These are phyloP conservation scores for Manacus vitellinus DNA, from an alignment of 2,113 vertebrate genomes.

Conservation along the genomic window DNA sequence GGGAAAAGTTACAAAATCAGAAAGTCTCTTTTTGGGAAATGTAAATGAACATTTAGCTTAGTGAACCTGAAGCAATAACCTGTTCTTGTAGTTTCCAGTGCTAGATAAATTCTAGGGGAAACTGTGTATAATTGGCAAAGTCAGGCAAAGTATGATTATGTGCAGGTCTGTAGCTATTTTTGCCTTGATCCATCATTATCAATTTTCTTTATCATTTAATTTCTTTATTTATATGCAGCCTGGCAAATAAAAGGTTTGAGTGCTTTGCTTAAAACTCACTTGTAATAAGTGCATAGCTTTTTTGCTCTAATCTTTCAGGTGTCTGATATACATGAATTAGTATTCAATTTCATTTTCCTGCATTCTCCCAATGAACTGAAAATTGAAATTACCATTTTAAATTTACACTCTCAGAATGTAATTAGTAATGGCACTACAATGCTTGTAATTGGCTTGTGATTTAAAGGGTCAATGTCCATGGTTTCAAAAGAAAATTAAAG, in stretches of 20 bases:
- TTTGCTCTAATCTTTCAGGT: conserved; percentile 59
- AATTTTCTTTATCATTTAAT: conserved; percentile 54
- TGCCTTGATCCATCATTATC: conserved; percentile 41
- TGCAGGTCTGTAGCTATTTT: conserved; percentile 8
- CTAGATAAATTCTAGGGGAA: not conserved
- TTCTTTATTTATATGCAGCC: conserved; percentile 63
- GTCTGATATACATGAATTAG: conserved; percentile 62
- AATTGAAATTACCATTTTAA: conserved; percentile 74
- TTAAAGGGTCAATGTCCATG: conserved; percentile 62
- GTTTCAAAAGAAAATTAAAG: conserved; percentile 59
- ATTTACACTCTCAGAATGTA: conserved; percentile 63
- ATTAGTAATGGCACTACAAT: conserved; percentile 68
- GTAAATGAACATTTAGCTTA: not conserved
- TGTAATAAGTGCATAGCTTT: conserved; percentile 41
- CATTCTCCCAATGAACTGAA: conserved; percentile 63
- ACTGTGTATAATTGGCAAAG: not conserved
- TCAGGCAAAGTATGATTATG: not conserved
- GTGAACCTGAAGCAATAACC: not conserved
- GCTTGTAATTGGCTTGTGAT: conserved; percentile 61
- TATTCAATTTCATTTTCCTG: conserved; percentile 65
- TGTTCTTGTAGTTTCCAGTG: not conserved
- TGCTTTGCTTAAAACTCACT: conserved; percentile 50
- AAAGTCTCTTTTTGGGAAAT: not conserved
- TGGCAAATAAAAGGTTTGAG: conserved; percentile 49
- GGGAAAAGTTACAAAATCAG: not conserved